These are phyloP conservation scores for Embiotoca jacksoni DNA, from an alignment of 2,113 vertebrate genomes.

Conservation along the genomic window DNA sequence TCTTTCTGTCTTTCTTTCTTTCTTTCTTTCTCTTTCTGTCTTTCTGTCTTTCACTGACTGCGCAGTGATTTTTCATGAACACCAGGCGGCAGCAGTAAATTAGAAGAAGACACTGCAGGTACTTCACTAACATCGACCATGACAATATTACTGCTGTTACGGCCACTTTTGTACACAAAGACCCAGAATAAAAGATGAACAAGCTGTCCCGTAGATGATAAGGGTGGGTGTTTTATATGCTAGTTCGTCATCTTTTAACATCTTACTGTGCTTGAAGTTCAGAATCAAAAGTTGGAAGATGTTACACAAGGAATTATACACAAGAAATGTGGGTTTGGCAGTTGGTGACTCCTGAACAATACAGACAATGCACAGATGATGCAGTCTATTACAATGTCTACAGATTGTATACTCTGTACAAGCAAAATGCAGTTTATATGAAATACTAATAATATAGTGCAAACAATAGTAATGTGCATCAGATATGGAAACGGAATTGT, in stretches of 20 bases:
- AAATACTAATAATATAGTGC: too few relatives aligned
- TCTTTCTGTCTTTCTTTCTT: not conserved
- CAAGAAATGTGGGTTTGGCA: too few relatives aligned
- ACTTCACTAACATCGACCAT: not conserved
- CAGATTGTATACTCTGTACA: too few relatives aligned
- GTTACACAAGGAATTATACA: too few relatives aligned
- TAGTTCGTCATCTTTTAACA: not conserved
- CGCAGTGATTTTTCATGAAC: slow-evolving; percentile 22
- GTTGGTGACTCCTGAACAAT: too few relatives aligned
- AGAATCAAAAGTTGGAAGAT: too few relatives aligned
- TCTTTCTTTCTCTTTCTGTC: not conserved
- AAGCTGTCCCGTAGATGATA: not conserved
- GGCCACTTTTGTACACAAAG: not conserved
- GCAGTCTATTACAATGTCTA: too few relatives aligned
- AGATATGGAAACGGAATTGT: too few relatives aligned
- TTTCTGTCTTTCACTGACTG: too few relatives aligned
- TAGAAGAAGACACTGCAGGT: slow-evolving; percentile 9
- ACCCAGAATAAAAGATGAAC: not conserved
- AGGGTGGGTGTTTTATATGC: not conserved
- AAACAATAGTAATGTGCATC: too few relatives aligned
- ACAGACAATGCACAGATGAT: too few relatives aligned
- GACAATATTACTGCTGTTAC: slow-evolving; percentile 5
- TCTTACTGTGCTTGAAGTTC: not conserved
- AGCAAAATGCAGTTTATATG: too few relatives aligned
- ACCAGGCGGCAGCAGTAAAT: slow-evolving; percentile 73